Evolutionary conservation across 2,888 invertebrate species (phyloP), one percentile per base, ranked within the genome.

Genomic region (Craniophora ligustri): DNA sequence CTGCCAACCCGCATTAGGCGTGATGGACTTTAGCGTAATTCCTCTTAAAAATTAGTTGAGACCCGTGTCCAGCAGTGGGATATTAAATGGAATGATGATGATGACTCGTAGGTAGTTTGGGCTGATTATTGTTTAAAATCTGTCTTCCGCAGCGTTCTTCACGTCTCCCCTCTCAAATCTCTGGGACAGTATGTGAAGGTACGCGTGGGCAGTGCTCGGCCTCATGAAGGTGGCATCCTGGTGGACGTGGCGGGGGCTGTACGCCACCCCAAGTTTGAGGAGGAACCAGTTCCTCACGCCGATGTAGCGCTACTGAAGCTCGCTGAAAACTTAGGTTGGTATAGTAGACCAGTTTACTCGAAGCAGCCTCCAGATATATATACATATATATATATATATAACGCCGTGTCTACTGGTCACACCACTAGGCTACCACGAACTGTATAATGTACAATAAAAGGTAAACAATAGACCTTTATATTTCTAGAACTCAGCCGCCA

Each of bases 231-330:
- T 0, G 92, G 92, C 0, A 62, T 53, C 0, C 70, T 92, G 4
- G 66, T 91, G 4, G 86, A 86, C 19, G 92, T 92, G 15, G 77
- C 68, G 0, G 92, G 92, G 0, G 92, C 91, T 0, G 86, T 93
- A 0, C 67, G 92, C 4, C 92, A 93, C 51, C 93, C 92, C 44
- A 92, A 92, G 76, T 93, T 91, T 55, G 93, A 93, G 40, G 92
- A 92, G 66, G 93, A 93, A 34, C 93, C 92, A 0, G 92, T 91
- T 0, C 92, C 93, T 0, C 92, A 93, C 18, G 92, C 92, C 11
- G 92, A 93, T 44, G 82, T 92, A 0, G 93, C 93, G 0, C 54
- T 93, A 31, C 67, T 93, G 11, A 92, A 92, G 42, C 79, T 93
- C 0, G 49, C 84, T 11, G 82, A 82, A 3, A 88, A 91, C 49